Percentiles rank a stretch among this genome's conserved stretches.
Evolutionary conservation across 2,113 vertebrate species (phyloP).

Genomic region (Porphyrio hochstetteri): DNA sequence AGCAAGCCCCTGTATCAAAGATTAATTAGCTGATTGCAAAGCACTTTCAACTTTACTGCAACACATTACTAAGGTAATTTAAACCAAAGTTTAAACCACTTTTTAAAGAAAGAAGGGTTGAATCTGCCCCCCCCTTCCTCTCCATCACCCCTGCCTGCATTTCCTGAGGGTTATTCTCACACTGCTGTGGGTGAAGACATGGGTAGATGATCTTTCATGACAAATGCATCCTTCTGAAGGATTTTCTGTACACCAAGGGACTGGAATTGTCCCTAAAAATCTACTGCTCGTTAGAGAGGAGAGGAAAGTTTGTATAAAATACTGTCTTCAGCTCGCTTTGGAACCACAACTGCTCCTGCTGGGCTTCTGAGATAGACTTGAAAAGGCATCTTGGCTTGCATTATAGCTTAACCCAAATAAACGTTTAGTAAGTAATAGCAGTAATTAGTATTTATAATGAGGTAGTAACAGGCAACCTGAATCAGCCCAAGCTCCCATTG

Average conservation of each 20-base stretch:
- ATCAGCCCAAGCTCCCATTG: conserved; percentile 6
- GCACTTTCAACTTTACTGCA: background rate
- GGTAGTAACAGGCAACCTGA: conserved; percentile 5
- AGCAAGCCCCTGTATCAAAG: background rate
- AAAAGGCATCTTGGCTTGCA: background rate
- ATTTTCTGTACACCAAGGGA: background rate
- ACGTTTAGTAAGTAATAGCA: conserved; percentile 27
- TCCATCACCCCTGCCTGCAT: background rate
- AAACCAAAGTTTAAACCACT: background rate
- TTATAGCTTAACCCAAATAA: conserved; percentile 25
- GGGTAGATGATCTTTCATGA: background rate
- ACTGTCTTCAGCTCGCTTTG: background rate
- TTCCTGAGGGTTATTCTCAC: background rate
- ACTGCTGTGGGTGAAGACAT: background rate
- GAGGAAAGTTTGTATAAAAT: background rate
- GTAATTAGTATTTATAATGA: conserved; percentile 48
- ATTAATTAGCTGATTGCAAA: background rate
- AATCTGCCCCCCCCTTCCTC: background rate
- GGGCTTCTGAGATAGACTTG: conserved; percentile 10
- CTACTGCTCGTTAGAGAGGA: background rate
- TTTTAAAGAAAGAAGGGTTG: background rate
- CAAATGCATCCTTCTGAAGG: background rate
- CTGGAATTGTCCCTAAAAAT: background rate
- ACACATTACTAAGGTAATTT: background rate
- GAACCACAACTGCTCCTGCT: background rate